These are phyloP conservation scores for Notothenia rossii DNA, from an alignment of 2,113 vertebrate genomes.

Conservation along the genomic window DNA sequence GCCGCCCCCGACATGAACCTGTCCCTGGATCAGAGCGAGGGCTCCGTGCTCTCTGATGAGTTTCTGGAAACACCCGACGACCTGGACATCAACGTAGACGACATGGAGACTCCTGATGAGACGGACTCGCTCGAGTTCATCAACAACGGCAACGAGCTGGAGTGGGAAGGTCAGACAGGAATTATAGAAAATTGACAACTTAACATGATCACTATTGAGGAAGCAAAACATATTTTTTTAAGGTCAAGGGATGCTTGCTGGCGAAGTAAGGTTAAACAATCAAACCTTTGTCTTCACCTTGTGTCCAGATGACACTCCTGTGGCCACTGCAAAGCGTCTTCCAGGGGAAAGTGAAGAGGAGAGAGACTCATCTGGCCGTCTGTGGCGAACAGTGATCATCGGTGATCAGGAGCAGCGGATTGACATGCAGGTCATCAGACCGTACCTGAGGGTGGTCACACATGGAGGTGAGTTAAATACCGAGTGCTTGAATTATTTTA, in stretches of 20 bases:
- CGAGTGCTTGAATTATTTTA: background rate
- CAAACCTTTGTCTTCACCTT: background rate
- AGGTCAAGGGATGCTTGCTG: background rate
- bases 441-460: constrained; percentile 95
- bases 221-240: background rate
- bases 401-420: constrained; percentile 97
- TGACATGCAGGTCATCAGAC: constrained; percentile 96
- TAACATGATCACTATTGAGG: background rate
- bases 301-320: constrained; percentile 92
- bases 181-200: background rate
- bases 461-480: constrained; percentile 89
- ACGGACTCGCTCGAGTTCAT: constrained; percentile 96
- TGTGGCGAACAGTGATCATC: constrained; percentile 96
- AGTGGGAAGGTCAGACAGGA: constrained; percentile 94
- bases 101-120: constrained; percentile 96
- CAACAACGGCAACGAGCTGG: constrained; percentile 92
- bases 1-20: constrained; percentile 96
- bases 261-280: background rate
- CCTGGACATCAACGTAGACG: constrained; percentile 97
- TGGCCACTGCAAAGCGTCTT: constrained; percentile 93
- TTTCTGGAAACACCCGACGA: constrained; percentile 94
- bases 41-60: constrained; percentile 93
- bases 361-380: constrained; percentile 86
- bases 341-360: constrained; percentile 91
- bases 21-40: constrained; percentile 96